Evolutionary conservation across 2,888 invertebrate species (phyloP).

Genomic region (Cheilosia grossa): DNA sequence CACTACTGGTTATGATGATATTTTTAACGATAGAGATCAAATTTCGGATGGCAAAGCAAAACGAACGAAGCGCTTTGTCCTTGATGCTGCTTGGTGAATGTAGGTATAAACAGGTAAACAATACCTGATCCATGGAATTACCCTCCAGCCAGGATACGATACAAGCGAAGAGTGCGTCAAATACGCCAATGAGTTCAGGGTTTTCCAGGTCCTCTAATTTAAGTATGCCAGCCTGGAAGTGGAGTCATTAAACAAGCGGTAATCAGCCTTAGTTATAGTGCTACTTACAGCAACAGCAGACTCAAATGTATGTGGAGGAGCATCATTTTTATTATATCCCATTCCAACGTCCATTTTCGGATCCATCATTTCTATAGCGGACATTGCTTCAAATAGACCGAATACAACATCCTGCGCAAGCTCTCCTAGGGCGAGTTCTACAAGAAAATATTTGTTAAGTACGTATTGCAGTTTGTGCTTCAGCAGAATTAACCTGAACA

Average conservation of each 20-base stretch:
- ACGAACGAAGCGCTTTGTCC: slow-evolving; percentile 92
- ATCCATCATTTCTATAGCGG: slow-evolving; percentile 99
- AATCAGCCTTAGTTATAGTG: not conserved
- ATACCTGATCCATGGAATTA: slow-evolving; percentile 97
- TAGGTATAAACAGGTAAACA: slow-evolving; percentile 97
- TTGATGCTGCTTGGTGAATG: slow-evolving; percentile 94
- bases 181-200: slow-evolving; percentile 94
- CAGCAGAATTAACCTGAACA: slow-evolving; percentile 84
- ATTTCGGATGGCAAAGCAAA: slow-evolving; percentile 94
- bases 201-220: slow-evolving; percentile 90
- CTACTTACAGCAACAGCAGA: slow-evolving; percentile 90
- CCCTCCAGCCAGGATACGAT: slow-evolving; percentile 99
- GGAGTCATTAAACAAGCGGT: not conserved
- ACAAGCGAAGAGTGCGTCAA: slow-evolving; percentile 96
- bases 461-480: too few species aligned
- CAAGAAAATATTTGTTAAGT: not conserved
- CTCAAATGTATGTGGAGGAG: slow-evolving; percentile 93
- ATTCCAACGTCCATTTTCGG: slow-evolving; percentile 99
- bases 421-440: slow-evolving; percentile 94
- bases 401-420: slow-evolving; percentile 95
- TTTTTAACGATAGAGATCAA: slow-evolving; percentile 94
- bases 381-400: slow-evolving; percentile 99
- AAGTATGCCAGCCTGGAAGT: slow-evolving; percentile 87
- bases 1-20: slow-evolving; percentile 93
- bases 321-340: slow-evolving; percentile 94